Evolutionary conservation across 2,797 vertebrate genomes (phyloP), one percentile per base, ranked within the genome.

Genomic region (Labeo calbasu): DNA sequence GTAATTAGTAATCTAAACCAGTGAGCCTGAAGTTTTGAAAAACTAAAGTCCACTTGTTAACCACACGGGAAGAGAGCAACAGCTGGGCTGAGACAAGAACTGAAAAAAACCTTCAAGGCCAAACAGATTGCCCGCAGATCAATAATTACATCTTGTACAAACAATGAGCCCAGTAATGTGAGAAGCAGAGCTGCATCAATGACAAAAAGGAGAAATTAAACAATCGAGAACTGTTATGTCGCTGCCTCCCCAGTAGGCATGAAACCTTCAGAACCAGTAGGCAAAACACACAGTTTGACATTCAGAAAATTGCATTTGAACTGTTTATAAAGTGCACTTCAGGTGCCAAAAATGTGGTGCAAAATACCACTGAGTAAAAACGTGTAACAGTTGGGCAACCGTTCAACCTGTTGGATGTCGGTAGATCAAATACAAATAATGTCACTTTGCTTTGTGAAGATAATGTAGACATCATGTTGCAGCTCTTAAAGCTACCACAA

Each of bases 121-220:
- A 69, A 79, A 79, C 82, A 46, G 71, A 79, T 59, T 69, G 72
- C 59, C 63, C 8, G 19, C 63, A 69, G 81, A 86, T 86, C 85
- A 76, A 86, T 83, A 80, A 86, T 83, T 83, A 83, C 81, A 75
- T 86, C 70, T 83, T 79, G 70, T 59, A 83, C 77, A 79, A 78
- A 79, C 81, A 86, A 75, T 76, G 70, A 83, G 81, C 46, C 28
- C 46, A 69, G 69, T 59, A 84, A 79, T 79, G 25, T 15, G 77
- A 83, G 82, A 79, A 51, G 46, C 71, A 17, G 32, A 82, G 59
- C 40, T 21, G 32, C 66, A 82, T 83, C 61, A 83, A 75, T 77
- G 72, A 86, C 69, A 76, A 65, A 73, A 51, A 83, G 51, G 40
- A 86, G 21, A 66, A 78, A 83, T 66, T 73, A 53, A 79, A 78